These are phyloP conservation scores for Batillaria attramentaria DNA, from an alignment of 1,140 invertebrate genomes.

Conservation along the genomic window DNA sequence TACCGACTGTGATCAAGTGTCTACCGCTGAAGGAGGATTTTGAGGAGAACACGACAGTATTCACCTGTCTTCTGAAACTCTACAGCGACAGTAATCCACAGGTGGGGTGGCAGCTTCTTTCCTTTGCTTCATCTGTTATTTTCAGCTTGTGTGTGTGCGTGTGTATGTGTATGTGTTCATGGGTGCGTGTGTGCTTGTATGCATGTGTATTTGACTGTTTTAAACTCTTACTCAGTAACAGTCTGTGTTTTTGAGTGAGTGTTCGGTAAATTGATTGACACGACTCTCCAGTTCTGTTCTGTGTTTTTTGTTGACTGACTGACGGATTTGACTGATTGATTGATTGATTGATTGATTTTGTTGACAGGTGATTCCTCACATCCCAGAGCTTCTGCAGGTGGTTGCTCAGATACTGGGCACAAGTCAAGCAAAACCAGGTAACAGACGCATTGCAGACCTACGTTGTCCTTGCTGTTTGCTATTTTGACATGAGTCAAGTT, in stretches of 20 bases:
- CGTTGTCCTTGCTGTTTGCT: not conserved
- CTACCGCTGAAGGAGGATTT: conserved; percentile 84
- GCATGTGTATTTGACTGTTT: not conserved
- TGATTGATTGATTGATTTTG: conserved; percentile 26
- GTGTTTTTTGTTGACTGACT: no score
- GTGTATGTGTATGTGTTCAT: no score
- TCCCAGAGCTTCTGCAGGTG: conserved; percentile 45
- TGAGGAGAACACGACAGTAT: conserved; percentile 82
- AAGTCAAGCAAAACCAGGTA: conserved; percentile 50
- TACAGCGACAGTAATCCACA: conserved; percentile 55
- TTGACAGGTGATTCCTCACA: conserved; percentile 45
- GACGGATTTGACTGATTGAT: no score
- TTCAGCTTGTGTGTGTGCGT: no score
- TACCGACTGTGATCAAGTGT: conserved; percentile 81
- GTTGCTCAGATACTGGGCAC: conserved; percentile 48
- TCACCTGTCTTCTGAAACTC: conserved; percentile 78
- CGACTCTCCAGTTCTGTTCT: no score
- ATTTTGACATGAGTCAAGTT: not conserved
- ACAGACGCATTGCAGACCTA: not conserved
- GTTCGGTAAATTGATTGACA: no score
- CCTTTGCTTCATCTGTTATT: not conserved
- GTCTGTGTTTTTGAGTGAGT: not conserved
- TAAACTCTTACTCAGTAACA: not conserved
- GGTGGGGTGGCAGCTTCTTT: conserved; percentile 41
- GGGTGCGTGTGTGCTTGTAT: no score